A percentile compares a stretch with the other conserved stretches of the same genome.
phyloP scores from a whole-genome alignment of 1,140 invertebrate genomes.

The Drosophila albomicans region DNA sequence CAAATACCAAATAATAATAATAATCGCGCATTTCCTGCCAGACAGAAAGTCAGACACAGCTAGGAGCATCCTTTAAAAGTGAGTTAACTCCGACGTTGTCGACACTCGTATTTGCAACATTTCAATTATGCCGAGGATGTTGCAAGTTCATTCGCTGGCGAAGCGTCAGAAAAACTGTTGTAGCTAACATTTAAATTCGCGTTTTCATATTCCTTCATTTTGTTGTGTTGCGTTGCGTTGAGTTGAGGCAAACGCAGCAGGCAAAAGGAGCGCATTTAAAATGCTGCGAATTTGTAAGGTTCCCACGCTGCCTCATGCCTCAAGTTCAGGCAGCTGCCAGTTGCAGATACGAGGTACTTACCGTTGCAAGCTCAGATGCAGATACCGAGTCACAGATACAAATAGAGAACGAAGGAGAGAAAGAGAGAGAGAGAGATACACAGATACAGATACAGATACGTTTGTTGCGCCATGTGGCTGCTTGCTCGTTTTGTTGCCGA shows the following conservation, averaged over 20 bases:
- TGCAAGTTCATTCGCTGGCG: conserved; percentile 24
- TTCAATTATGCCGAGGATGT: conserved; percentile 58
- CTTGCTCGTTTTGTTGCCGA: conserved; percentile 31
- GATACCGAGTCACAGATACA: conserved; percentile 41
- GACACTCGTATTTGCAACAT: conserved; percentile 48
- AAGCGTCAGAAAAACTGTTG: conserved; percentile 9
- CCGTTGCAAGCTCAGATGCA: conserved; percentile 27
- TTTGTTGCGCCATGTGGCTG: conserved; percentile 49
- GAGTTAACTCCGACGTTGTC: conserved; percentile 2
- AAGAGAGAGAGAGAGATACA: not conserved
- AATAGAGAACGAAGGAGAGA: not conserved
- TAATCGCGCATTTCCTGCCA: conserved; percentile 66
- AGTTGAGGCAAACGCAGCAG: conserved; percentile 25
- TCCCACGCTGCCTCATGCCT: conserved; percentile 62
- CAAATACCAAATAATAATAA: conserved; percentile 57
- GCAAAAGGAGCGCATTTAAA: conserved; percentile 39
- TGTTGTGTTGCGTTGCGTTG: conserved; percentile 11
- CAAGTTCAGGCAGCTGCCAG: conserved; percentile 63
- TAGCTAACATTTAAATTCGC: conserved; percentile 45
- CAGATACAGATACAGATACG: conserved; percentile 37
- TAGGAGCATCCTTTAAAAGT: conserved; percentile 15
- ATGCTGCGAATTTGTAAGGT: conserved; percentile 41
- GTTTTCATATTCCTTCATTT: conserved; percentile 8
- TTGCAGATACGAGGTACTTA: conserved; percentile 23
- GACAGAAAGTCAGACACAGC: conserved; percentile 5